phyloP scores from a whole-genome alignment of 2,797 vertebrate species.

The Margarornis squamiger region DNA sequence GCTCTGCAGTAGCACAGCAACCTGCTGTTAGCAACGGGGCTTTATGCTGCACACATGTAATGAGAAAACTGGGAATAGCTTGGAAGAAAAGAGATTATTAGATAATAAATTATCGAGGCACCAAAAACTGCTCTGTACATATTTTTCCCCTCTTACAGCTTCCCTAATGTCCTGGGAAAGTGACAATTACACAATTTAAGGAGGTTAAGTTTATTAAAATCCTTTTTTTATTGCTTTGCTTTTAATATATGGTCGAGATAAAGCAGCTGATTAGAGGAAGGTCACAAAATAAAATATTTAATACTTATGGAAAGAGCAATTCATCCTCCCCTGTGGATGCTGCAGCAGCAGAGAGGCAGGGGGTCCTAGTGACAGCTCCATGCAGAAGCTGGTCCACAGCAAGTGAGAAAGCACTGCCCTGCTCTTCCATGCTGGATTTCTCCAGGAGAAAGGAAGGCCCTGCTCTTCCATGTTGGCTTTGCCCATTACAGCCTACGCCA shows the following conservation, averaged over 20 bases:
- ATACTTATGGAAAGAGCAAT: background rate
- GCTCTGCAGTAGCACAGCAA: slow-evolving; percentile 19
- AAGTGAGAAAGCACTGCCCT: background rate
- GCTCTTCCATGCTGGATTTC: background rate
- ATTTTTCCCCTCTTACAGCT: slow-evolving; percentile 14
- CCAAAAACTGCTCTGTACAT: slow-evolving; percentile 25
- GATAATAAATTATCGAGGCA: slow-evolving; percentile 65
- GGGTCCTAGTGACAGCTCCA: background rate
- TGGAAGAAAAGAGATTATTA: slow-evolving; percentile 62
- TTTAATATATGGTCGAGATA: slow-evolving; percentile 15
- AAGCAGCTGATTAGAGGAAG: slow-evolving; percentile 43
- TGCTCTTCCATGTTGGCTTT: background rate
- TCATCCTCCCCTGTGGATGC: background rate
- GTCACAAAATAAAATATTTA: slow-evolving; percentile 57
- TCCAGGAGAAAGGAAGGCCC: background rate
- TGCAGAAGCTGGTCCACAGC: background rate
- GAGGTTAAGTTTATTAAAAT: slow-evolving; percentile 65
- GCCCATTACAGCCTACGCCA: background rate
- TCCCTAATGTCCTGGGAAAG: slow-evolving; percentile 28
- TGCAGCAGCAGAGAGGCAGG: background rate
- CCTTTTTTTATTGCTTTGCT: slow-evolving; percentile 33
- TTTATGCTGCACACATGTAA: slow-evolving; percentile 29
- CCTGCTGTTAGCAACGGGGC: slow-evolving; percentile 32
- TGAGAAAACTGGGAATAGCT: slow-evolving; percentile 58
- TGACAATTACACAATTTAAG: slow-evolving; percentile 63